Base-by-base conservation (phyloP, 2,888 invertebrate genomes). In the Dendrolimus houi region DNA sequence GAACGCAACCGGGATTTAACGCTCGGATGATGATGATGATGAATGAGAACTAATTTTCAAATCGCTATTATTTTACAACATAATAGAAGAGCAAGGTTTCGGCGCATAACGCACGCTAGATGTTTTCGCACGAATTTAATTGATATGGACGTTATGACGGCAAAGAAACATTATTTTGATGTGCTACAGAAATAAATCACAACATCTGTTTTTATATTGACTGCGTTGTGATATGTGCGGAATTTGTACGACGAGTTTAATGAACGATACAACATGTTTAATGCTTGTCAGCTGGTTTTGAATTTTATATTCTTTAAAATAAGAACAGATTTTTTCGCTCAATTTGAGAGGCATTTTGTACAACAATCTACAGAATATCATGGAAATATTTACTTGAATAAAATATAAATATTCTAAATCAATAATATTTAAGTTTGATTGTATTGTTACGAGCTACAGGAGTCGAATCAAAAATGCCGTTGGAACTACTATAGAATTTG, bases 161-260 rank as follows among this genome's bases (percentile, higher is more conserved):
- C 47, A 59, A 56, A 54, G 55, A 70, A 67, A 68, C 68, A 67
- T 69, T 68, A 47, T 47, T 73, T 74, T 74, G 73, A 74, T 71
- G 64, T 67, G 67, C 61, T 64, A 65, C 69, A 59, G 64, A 67
- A 72, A 70, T 74, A 73, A 70, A 71, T 68, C 63, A 59, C 57
- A 56, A 57, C 66, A 71, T 70, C 67, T 74, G 72, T 65, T 68
- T 67, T 60, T 60, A 61, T 47, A 47, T 47, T 47, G 55, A 62
- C 47, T 17, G 10, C 41, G 52, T 57, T 47, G 9, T 47, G 47
- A 47, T 47, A 47, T 47, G 47, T 12, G 47, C 47, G 47, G 47
- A 47, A 47, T 47, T 47, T 12, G 47, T 47, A 47, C 47, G 2
- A 47, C 47, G 47, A 47, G 47, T 47, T 12, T 47, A 47, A 47